phyloP scores from a whole-genome alignment of 2,888 invertebrate species.

The Andrena trimmerana region DNA sequence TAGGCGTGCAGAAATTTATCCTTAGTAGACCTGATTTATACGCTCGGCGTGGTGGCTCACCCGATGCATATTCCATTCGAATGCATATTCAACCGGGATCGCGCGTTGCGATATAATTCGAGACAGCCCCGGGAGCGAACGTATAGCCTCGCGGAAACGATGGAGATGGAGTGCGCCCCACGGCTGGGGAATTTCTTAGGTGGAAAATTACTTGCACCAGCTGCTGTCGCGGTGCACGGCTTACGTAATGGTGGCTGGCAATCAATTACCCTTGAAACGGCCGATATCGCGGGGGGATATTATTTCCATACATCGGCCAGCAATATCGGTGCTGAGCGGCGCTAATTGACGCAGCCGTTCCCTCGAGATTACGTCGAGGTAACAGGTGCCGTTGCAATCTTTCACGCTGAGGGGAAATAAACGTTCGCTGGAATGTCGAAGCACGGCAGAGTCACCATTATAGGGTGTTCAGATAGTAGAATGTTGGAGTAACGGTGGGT shows the following conservation, averaged over 20 bases:
- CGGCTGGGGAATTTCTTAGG: conserved; percentile 14
- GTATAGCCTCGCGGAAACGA: background rate
- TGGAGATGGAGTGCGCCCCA: background rate
- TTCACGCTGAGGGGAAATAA: too few species aligned
- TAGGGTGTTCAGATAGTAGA: too few species aligned
- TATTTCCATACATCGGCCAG: conserved; percentile 25
- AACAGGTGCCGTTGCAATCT: background rate
- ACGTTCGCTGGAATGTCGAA: too few species aligned
- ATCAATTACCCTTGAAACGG: conserved; percentile 42
- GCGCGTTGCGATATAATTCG: background rate
- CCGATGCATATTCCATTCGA: conserved; percentile 49
- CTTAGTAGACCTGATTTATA: conserved; percentile 45
- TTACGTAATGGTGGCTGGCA: conserved; percentile 24
- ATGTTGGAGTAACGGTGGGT: too few species aligned
- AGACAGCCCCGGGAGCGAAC: background rate
- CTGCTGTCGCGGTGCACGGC: background rate
- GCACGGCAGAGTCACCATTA: too few species aligned
- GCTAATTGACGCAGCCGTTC: conserved; percentile 38
- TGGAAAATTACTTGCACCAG: conserved; percentile 21
- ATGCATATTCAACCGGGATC: conserved; percentile 51
- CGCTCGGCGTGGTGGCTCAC: background rate
- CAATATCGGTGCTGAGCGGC: conserved; percentile 23
- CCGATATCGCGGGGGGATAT: conserved; percentile 18
- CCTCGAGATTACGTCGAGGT: conserved; percentile 27
- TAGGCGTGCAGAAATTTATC: background rate